phyloP scores from a whole-genome alignment of 2,113 vertebrate species.

The Brevimyrus niger region DNA sequence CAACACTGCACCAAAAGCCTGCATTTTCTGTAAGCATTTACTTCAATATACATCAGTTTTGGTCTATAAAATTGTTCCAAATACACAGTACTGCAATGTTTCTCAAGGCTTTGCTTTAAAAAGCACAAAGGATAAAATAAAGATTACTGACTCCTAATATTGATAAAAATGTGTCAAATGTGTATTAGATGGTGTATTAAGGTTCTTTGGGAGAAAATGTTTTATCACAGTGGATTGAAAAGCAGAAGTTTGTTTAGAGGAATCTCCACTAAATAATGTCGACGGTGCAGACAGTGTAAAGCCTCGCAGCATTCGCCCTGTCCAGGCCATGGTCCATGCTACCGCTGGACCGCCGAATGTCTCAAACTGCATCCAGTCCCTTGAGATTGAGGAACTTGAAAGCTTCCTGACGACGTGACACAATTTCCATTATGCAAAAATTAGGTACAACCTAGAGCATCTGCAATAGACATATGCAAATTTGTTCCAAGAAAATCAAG shows the following conservation, averaged over 20 bases:
- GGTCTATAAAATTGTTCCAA: not conserved
- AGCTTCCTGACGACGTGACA: not conserved
- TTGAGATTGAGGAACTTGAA: not conserved
- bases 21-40: not conserved
- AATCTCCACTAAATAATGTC: not conserved
- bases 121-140: not conserved
- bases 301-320: not conserved
- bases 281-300: not conserved
- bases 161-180: not conserved
- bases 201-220: not conserved
- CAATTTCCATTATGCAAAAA: not conserved
- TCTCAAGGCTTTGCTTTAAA: not conserved
- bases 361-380: not conserved
- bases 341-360: not conserved
- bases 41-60: not conserved
- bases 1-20: not conserved
- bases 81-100: not conserved
- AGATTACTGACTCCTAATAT: not conserved
- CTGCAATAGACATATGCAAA: slow-evolving; percentile 1
- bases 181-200: not conserved
- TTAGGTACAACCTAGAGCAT: not conserved
- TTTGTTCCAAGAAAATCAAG: not conserved
- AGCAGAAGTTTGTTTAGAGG: not conserved
- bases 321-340: not conserved
- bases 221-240: not conserved